Percentiles rank a stretch among this genome's conserved stretches.
These are phyloP conservation scores for Dryas iulia DNA, from an alignment of 1,140 invertebrate species.

Conservation along the genomic window DNA sequence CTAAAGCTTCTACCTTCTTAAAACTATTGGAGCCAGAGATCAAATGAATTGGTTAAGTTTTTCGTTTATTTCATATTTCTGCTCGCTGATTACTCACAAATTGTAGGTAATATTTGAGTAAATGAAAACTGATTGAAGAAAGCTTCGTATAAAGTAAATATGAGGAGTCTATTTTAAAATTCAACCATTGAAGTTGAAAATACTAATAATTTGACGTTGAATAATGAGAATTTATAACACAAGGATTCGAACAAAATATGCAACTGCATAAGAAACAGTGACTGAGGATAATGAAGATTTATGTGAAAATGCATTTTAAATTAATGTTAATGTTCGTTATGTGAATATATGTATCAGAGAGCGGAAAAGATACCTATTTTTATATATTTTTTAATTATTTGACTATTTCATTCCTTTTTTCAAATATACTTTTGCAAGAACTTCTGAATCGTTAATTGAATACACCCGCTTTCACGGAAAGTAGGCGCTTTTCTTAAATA, in stretches of 20 bases:
- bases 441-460: too few species aligned
- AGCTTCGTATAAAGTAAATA: conserved; percentile 13
- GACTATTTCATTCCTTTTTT: too few species aligned
- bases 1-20: background rate
- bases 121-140: conserved; percentile 33
- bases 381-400: too few species aligned
- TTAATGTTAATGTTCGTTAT: background rate
- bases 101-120: conserved; percentile 35
- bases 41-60: conserved; percentile 24
- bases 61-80: conserved; percentile 28
- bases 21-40: conserved; percentile 12
- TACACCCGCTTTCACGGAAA: too few species aligned
- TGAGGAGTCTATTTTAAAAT: background rate
- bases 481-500: too few species aligned
- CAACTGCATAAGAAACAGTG: conserved; percentile 42
- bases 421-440: too few species aligned
- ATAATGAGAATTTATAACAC: background rate
- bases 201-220: background rate
- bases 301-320: conserved; percentile 22
- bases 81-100: conserved; percentile 26
- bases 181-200: background rate
- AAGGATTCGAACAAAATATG: conserved; percentile 32
- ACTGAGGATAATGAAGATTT: conserved; percentile 41
- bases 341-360: background rate
- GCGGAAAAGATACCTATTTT: background rate